Conservation (phyloP, 2,113 vertebrate genomes). For the Micronisus gabar region DNA sequence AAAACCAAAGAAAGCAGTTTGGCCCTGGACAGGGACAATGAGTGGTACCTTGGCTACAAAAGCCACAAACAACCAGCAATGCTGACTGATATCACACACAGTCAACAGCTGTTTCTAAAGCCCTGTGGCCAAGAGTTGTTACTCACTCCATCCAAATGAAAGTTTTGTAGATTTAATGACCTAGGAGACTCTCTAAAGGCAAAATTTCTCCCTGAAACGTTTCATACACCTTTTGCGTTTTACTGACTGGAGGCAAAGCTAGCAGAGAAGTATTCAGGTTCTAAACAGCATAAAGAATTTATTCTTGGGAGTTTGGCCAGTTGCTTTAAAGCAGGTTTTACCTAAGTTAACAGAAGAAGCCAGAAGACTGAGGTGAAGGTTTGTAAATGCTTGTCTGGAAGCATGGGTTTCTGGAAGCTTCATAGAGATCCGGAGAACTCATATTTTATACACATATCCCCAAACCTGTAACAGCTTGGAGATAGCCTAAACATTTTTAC, state of each 20-base stretch:
- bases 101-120: background rate
- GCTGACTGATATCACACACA: background rate
- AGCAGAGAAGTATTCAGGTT: background rate
- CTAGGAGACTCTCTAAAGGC: background rate
- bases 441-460: background rate
- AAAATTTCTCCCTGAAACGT: background rate
- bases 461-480: background rate
- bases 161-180: background rate
- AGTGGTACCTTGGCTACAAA: background rate
- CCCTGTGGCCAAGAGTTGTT: background rate
- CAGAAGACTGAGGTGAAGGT: background rate
- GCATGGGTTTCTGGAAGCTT: background rate
- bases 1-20: background rate
- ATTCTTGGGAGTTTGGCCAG: background rate
- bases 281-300: background rate
- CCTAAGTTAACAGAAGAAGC: background rate
- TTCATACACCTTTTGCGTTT: background rate
- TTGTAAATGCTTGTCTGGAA: background rate
- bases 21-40: background rate
- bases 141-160: background rate
- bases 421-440: fast-evolving
- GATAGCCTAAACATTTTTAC: background rate
- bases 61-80: background rate
- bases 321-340: background rate
- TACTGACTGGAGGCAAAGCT: background rate